phyloP scores from a whole-genome alignment of 2,113 vertebrate species.

The Centropus unirufus region DNA sequence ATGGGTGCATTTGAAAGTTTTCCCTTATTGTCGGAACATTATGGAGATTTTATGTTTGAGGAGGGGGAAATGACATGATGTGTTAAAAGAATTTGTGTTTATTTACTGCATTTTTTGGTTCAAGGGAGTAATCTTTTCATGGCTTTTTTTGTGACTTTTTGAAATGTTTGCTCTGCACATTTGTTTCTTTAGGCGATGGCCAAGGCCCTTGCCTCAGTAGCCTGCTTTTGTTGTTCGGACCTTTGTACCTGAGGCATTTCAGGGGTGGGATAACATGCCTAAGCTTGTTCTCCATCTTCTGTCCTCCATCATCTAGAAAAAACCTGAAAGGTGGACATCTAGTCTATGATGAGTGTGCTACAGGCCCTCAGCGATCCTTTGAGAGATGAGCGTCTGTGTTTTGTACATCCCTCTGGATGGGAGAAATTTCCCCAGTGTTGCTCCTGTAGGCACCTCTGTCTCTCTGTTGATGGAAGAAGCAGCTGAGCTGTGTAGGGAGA shows the following conservation, averaged over 20 bases:
- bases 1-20: neutral
- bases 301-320: neutral
- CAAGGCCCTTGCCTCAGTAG: neutral
- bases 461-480: neutral
- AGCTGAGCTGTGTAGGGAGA: neutral
- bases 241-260: neutral
- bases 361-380: neutral
- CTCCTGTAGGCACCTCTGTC: neutral
- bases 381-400: neutral
- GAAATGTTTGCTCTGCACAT: neutral
- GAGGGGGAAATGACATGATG: neutral
- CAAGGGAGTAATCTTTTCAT: neutral
- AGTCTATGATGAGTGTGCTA: rapidly evolving
- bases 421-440: neutral
- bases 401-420: neutral
- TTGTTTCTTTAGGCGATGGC: neutral
- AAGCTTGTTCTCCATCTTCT: neutral
- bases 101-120: neutral
- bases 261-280: neutral
- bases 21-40: neutral
- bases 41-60: neutral
- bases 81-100: neutral
- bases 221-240: neutral
- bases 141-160: neutral
- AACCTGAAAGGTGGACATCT: neutral